Conservation (phyloP, 1,140 invertebrate species). For the Centruroides vittatus region DNA sequence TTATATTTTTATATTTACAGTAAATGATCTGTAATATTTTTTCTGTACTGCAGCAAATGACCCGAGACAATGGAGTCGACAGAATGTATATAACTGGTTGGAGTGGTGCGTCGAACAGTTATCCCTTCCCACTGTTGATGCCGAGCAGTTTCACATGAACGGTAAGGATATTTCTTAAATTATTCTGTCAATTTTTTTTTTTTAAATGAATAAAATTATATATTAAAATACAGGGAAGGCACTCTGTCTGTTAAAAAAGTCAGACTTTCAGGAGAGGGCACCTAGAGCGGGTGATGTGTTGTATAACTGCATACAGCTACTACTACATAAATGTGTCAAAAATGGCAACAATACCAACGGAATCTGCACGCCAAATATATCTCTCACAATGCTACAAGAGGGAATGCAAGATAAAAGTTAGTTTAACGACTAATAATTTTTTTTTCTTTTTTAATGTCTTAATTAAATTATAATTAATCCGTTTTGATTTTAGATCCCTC, state of each 20-base stretch:
- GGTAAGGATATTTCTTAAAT: constrained; percentile 38
- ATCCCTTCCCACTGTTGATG: constrained; percentile 75
- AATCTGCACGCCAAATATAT: not conserved
- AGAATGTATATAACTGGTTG: constrained; percentile 75
- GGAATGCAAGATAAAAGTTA: constrained; percentile 4
- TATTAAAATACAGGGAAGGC: constrained; percentile 53
- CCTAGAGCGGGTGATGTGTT: constrained; percentile 83
- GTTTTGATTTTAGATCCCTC: no score
- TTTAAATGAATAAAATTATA: no score
- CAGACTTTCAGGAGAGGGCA: constrained; percentile 74
- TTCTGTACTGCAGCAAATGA: constrained; percentile 48
- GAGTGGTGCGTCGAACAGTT: constrained; percentile 87
- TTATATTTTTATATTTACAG: no score
- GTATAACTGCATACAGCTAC: constrained; percentile 78
- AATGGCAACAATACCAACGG: not conserved
- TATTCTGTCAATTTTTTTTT: no score
- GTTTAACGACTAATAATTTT: not conserved
- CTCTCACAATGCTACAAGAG: constrained; percentile 7
- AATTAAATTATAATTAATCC: no score
- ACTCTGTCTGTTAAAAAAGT: constrained; percentile 71
- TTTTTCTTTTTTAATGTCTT: no score
- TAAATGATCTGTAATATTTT: no score
- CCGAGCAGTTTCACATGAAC: constrained; percentile 94
- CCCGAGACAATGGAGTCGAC: constrained; percentile 74
- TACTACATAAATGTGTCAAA: constrained; percentile 47